Evolutionary conservation across 23 tunicate genomes (phyloP).

Genomic region (Corella eumyota): DNA sequence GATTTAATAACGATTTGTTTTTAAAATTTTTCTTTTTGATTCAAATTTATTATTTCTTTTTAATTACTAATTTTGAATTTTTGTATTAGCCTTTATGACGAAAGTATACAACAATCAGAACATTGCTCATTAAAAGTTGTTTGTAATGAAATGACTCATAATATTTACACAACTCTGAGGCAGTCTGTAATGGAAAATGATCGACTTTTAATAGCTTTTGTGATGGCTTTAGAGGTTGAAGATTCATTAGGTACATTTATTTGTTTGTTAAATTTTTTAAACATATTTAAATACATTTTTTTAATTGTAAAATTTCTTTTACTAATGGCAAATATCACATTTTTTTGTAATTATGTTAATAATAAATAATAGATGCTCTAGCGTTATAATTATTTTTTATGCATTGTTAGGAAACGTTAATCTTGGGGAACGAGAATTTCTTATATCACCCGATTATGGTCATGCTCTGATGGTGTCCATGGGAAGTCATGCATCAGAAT

Average conservation of each 20-base stretch:
- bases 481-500: constrained; percentile 61
- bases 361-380: background rate
- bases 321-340: background rate
- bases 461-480: constrained; percentile 61
- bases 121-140: constrained; percentile 69
- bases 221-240: constrained; percentile 79
- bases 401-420: constrained; percentile 45
- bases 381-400: background rate
- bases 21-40: background rate
- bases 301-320: background rate
- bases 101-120: constrained; percentile 79
- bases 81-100: constrained; percentile 66
- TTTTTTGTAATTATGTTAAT: background rate
- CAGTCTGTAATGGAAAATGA: constrained; percentile 55
- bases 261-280: background rate
- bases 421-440: constrained; percentile 72
- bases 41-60: background rate
- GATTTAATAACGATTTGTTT: no score
- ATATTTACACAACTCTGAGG: constrained; percentile 41
- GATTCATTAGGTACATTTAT: constrained; percentile 19
- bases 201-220: constrained; percentile 42
- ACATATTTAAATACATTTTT: background rate
- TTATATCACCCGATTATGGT: constrained; percentile 77
- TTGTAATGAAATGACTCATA: constrained; percentile 78
- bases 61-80: background rate